Percentiles rank a stretch among this genome's conserved stretches.
These are phyloP conservation scores for Petrolisthes cinctipes DNA, from an alignment of 2,888 invertebrate genomes.

Conservation along the genomic window DNA sequence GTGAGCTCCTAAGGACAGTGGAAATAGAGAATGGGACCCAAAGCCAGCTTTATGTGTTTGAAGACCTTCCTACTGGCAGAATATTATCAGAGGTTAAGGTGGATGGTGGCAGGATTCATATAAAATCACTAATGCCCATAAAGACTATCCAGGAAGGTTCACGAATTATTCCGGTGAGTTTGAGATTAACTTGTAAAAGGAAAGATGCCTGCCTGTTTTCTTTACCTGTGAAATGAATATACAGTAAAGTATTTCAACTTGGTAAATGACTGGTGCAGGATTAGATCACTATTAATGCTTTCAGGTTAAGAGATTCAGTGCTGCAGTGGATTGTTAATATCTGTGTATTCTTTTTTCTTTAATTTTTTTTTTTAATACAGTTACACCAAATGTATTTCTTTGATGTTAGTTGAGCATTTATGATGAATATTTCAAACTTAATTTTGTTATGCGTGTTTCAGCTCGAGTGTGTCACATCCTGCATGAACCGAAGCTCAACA, in stretches of 20 bases:
- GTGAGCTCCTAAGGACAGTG: background rate
- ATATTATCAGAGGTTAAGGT: constrained; percentile 11
- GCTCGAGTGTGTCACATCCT: constrained; percentile 19
- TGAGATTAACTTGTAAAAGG: background rate
- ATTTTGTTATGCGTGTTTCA: background rate
- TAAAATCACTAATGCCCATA: background rate
- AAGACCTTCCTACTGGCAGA: background rate
- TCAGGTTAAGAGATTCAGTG: too few relatives aligned
- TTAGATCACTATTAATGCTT: too few relatives aligned
- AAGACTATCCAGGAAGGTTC: background rate
- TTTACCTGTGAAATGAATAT: background rate
- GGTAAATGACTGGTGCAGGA: background rate
- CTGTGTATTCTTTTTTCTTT: too few relatives aligned
- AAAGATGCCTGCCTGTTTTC: background rate
- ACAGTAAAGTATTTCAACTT: background rate
- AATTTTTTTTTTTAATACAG: too few relatives aligned
- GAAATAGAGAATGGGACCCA: background rate
- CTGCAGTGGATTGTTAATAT: too few relatives aligned
- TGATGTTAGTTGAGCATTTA: background rate
- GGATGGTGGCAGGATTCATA: constrained; percentile 6
- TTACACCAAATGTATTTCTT: too few relatives aligned
- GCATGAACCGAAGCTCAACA: constrained; percentile 20
- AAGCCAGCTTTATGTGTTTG: background rate
- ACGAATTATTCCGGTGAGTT: background rate
- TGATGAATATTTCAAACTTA: background rate